These are phyloP conservation scores for Lepidiolamprologus cunningtoni DNA, from an alignment of 2,113 vertebrate genomes.

Conservation along the genomic window DNA sequence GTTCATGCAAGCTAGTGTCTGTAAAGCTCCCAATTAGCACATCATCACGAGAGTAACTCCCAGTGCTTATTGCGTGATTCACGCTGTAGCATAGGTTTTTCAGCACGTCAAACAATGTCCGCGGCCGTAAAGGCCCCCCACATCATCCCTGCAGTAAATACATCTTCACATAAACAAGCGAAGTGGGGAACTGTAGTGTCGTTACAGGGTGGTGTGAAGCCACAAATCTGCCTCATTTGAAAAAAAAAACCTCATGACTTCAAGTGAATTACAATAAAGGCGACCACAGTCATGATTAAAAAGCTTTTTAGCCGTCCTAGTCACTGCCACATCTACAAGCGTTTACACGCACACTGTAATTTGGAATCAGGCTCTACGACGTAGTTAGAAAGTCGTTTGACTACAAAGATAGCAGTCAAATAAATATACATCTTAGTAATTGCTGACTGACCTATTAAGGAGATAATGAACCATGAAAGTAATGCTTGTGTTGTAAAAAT, in stretches of 20 bases:
- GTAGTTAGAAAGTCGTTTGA: constrained; percentile 14
- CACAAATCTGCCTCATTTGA: background rate
- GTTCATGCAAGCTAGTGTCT: background rate
- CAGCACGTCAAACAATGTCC: background rate
- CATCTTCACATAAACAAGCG: constrained; percentile 23
- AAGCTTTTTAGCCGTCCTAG: background rate
- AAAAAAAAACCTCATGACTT: background rate
- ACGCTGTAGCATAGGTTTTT: background rate
- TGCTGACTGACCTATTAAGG: background rate
- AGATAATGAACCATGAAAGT: background rate
- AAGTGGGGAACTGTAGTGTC: background rate
- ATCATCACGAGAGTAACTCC: background rate
- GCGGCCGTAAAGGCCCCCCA: background rate
- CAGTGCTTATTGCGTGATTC: background rate
- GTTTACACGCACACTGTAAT: constrained; percentile 24
- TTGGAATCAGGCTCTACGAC: background rate
- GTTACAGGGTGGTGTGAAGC: constrained; percentile 7
- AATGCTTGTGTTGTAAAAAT: background rate
- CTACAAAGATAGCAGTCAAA: constrained; percentile 14
- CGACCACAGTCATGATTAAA: constrained; percentile 53
- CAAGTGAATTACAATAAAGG: background rate
- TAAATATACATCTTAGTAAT: constrained; percentile 23
- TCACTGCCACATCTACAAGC: background rate
- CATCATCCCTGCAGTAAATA: background rate
- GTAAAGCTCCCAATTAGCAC: background rate